Conservation (phyloP, 2,113 vertebrate genomes). For the Pseudonaja textilis region DNA sequence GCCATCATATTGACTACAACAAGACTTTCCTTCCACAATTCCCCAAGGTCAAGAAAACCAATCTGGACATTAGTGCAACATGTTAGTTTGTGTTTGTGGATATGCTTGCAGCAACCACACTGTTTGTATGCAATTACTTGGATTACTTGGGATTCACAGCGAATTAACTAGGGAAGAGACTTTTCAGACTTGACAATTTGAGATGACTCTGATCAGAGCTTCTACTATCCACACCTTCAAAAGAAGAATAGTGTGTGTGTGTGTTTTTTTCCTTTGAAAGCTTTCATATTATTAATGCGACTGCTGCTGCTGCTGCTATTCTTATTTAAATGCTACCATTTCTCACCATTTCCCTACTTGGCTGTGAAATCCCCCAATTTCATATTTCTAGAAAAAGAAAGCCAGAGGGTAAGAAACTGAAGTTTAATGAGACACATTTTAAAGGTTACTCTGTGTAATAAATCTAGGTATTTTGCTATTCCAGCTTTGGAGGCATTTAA, state of each 20-base stretch:
- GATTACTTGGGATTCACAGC: neutral
- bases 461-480: conserved; percentile 64
- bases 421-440: conserved; percentile 68
- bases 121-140: neutral
- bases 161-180: neutral
- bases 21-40: neutral
- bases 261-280: neutral
- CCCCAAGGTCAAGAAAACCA: rapidly evolving
- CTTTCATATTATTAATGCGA: neutral
- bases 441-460: conserved; percentile 67
- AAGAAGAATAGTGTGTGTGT: neutral
- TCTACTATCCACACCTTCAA: neutral
- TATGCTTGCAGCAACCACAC: neutral
- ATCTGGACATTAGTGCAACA: neutral
- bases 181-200: neutral
- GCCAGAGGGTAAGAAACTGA: conserved; percentile 64
- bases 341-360: conserved; percentile 63
- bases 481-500: conserved; percentile 66
- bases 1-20: neutral
- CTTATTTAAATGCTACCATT: conserved; percentile 50
- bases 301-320: neutral
- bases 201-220: neutral
- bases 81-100: neutral
- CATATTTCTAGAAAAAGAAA: conserved; percentile 30
- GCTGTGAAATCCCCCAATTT: conserved; percentile 53